phyloP scores from a whole-genome alignment of 2,113 vertebrate genomes.

The Ictalurus furcatus region DNA sequence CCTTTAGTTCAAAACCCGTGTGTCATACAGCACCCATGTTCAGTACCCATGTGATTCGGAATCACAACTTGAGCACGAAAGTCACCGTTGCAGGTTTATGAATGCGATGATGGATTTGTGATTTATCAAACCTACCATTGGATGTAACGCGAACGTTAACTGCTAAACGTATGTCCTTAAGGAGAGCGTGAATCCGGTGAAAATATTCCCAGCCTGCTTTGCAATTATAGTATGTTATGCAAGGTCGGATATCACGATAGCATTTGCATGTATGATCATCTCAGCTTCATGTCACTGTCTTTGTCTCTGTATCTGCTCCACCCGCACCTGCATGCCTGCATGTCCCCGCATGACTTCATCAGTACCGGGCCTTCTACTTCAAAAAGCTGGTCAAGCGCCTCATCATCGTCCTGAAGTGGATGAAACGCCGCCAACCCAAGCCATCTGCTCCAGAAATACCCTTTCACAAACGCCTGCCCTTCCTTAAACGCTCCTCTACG shows the following conservation, averaged over 20 bases:
- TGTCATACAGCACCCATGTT: no score
- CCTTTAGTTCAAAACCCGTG: no score
- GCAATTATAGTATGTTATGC: neutral
- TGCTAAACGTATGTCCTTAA: neutral
- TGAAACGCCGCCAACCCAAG: slow-evolving; percentile 64
- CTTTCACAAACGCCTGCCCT: slow-evolving; percentile 54
- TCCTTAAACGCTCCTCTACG: slow-evolving; percentile 59
- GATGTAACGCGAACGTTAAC: neutral
- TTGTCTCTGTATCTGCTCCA: slow-evolving; percentile 52
- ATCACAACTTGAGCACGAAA: neutral
- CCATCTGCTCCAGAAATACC: slow-evolving; percentile 55
- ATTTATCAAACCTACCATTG: neutral
- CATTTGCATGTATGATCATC: slow-evolving; percentile 43
- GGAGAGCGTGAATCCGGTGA: neutral
- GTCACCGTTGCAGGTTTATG: neutral
- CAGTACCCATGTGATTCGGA: no score
- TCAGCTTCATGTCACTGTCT: slow-evolving; percentile 58
- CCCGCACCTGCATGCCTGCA: slow-evolving; percentile 63
- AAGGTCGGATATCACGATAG: neutral
- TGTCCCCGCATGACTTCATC: slow-evolving; percentile 36
- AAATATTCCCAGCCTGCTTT: neutral
- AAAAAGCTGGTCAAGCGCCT: slow-evolving; percentile 67
- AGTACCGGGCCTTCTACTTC: slow-evolving; percentile 66
- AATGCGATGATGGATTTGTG: neutral
- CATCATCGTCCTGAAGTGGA: slow-evolving; percentile 66